phyloP scores from a whole-genome alignment of 2,113 vertebrate genomes.

The Antigone vipio region DNA sequence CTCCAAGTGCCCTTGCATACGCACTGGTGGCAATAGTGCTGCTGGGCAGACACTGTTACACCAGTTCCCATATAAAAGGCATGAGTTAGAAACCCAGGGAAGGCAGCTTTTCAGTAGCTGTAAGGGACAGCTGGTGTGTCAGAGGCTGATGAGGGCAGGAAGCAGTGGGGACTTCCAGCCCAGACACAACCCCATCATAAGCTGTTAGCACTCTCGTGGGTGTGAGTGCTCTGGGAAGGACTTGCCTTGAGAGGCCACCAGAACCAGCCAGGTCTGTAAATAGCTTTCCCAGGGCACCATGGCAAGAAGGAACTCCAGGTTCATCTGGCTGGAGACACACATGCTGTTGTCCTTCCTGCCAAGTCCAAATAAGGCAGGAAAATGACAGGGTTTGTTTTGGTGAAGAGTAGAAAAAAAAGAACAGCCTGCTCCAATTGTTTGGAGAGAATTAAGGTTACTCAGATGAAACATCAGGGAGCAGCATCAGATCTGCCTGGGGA shows the following conservation, averaged over 20 bases:
- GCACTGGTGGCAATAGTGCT: fast-evolving
- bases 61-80: background rate
- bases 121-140: background rate
- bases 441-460: background rate
- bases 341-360: background rate
- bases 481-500: background rate
- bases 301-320: background rate
- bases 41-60: background rate
- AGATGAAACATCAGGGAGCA: background rate
- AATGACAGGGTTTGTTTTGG: background rate
- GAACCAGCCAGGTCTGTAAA: background rate
- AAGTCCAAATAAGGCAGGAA: background rate
- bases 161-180: background rate
- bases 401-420: background rate
- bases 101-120: background rate
- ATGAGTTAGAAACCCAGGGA: background rate
- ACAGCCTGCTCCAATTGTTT: background rate
- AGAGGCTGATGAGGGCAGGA: background rate
- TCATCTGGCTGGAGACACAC: background rate
- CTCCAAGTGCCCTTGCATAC: background rate
- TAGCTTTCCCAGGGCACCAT: background rate
- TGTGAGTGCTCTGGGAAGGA: background rate
- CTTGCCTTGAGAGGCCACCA: background rate
- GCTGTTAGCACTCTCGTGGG: background rate
- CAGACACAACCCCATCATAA: background rate